Evolutionary conservation across 2,113 vertebrate species (phyloP), one percentile per base, ranked within the genome.

Genomic region (human (Homo sapiens)): DNA sequence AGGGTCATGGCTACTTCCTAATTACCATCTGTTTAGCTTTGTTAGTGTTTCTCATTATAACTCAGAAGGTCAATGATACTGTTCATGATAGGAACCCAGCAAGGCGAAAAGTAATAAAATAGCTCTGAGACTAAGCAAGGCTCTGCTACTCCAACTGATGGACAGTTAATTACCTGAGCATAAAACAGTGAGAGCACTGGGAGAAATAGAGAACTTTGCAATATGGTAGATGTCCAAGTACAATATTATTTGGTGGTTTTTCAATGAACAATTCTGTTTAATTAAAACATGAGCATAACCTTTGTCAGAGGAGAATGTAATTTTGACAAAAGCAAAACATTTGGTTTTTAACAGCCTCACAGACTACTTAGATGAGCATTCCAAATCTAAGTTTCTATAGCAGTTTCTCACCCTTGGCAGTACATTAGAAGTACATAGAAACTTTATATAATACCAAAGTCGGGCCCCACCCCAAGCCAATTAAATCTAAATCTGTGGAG

Each of bases 11-110:
- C 64, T 6, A 95, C 43, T 43, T 79, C 27, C 45, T 93, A 38
- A 61, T 85, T 57, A 90, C 87, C 80, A 45, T 94, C 96, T 93
- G 90, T 96, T 97, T 78, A 61, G 13, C 83, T 93, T 59, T 88
- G 83, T 95, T 45, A 72, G 13, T 78, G 3, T 57, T 90, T 72
- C 90, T 96, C 88, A 89, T 78, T 97, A 64, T 76, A 59, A 85
- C 70, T 95, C 38, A 30, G n/a, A 94, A 97, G 89, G 83, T 81
- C 93, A 40, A 3, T 76, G 14, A 83, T 7, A 17, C 11, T 27
- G 0, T 48, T 61, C 68, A 27, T 84, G 96, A 76, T 88, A 92
- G 89, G 83, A 90, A 61, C 57, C 32, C 88, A 89, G 85, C 55
- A 86, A 90, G 88, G 88, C 5, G 10, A 92, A 66, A 96, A 96